Evolutionary conservation across 2,888 invertebrate genomes (phyloP), one percentile per base, ranked within the genome.

Genomic region (Lordiphosa fenestrarum): DNA sequence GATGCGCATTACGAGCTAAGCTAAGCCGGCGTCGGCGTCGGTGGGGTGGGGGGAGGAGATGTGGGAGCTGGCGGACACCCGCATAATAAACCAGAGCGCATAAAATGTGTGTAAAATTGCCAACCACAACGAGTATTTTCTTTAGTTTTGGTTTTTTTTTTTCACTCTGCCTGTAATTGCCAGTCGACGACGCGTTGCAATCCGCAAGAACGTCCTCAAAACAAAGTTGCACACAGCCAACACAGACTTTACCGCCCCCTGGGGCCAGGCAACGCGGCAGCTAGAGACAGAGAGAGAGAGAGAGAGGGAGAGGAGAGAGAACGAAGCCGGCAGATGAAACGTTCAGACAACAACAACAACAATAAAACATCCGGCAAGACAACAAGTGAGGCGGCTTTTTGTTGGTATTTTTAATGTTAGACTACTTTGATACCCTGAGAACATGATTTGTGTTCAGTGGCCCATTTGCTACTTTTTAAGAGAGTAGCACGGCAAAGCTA

Each of bases 51-150:
- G 15, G 15, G 49, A 39, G 19, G 33, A 19, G 23, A 6, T 25
- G 15, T 4, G 23, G 6, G 15, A 9, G 39, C n/a, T 10, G 33
- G 38, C 37, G 37, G 49, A 55, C 76, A 77, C 74, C 76, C 76
- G 77, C 74, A 77, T 81, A 81, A 73, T 72, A 81, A 81, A 70
- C 70, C 63, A 73, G 46, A 70, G 48, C 55, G 52, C 57, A 50
- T 44, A 71, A 49, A 57, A 50, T 53, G 40, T 62, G 56, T 54
- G 58, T 46, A 52, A 66, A 52, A 60, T 49, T 65, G 64, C 58
- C 58, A 66, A 61, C 61, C 63, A 53, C 71, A 72, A 63, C 53
- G 66, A 56, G 62, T 19, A 19, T 39, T 42, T 30, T 42, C 13
- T 42, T 30, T 42, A 9, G 2, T 9, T 30, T 3, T 30, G 9